Conservation (phyloP, 2,888 invertebrate species). For the Euspilapteryx auroguttella region DNA sequence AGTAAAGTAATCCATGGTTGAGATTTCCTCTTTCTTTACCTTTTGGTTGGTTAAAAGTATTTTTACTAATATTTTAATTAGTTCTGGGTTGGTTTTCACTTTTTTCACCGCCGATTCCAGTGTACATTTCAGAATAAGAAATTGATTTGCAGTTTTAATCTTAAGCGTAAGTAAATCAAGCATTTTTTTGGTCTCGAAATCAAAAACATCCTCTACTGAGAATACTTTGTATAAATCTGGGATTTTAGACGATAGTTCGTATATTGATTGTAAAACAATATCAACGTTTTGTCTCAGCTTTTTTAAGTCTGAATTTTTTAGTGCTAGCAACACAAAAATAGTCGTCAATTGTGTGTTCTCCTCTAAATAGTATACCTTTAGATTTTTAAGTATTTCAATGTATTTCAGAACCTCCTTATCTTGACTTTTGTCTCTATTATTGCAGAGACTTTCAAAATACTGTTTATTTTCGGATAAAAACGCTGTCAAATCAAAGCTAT, state of each 20-base stretch:
- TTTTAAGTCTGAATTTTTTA: constrained; percentile 34
- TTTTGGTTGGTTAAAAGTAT: constrained; percentile 23
- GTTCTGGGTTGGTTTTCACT: constrained; percentile 30
- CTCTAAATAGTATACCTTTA: constrained; percentile 34
- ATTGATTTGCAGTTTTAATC: constrained; percentile 27
- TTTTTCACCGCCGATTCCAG: constrained; percentile 40
- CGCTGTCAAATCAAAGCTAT: constrained; percentile 21
- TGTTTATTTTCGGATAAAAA: constrained; percentile 19
- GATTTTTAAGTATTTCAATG: constrained; percentile 25
- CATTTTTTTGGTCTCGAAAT: constrained; percentile 23
- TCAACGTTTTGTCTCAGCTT: constrained; percentile 27
- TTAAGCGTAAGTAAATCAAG: constrained; percentile 32
- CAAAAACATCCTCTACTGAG: constrained; percentile 29
- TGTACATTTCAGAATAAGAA: constrained; percentile 25
- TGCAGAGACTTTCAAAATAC: constrained; percentile 17
- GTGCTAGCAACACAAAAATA: constrained; percentile 28
- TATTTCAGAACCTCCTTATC: constrained; percentile 18
- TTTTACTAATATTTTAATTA: constrained; percentile 34
- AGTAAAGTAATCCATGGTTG: constrained; percentile 27
- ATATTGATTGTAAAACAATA: constrained; percentile 26
- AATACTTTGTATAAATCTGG: constrained; percentile 46
- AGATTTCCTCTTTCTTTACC: constrained; percentile 12
- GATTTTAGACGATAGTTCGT: constrained; percentile 32
- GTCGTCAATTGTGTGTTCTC: constrained; percentile 37
- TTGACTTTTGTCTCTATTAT: constrained; percentile 13